phyloP scores from a whole-genome alignment of 1,140 invertebrate species.

The Portunus trituberculatus region DNA sequence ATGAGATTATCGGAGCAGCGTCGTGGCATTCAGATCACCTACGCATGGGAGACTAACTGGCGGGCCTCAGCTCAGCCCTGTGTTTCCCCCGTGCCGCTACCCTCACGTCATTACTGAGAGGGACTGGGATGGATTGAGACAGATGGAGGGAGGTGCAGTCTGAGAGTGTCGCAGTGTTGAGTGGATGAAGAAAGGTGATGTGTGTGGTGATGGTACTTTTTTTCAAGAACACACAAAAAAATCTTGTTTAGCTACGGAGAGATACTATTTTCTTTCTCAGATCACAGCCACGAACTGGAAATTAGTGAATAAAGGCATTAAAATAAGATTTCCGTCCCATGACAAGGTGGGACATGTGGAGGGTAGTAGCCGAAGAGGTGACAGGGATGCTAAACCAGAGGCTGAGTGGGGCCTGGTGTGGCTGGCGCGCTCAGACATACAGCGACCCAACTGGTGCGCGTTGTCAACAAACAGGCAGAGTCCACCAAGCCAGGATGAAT shows the following conservation, averaged over 20 bases:
- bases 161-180: not conserved
- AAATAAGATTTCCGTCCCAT: not conserved
- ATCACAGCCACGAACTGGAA: too few relatives aligned
- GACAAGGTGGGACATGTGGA: not conserved
- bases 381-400: not conserved
- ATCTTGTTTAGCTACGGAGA: too few relatives aligned
- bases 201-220: too few relatives aligned
- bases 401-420: not conserved
- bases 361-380: slow-evolving; percentile 1
- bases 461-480: slow-evolving; percentile 33
- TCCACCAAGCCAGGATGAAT: slow-evolving; percentile 26
- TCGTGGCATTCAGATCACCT: slow-evolving; percentile 50
- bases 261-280: too few relatives aligned
- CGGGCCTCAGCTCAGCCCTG: slow-evolving; percentile 1
- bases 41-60: slow-evolving; percentile 36
- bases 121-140: not conserved
- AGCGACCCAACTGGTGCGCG: not conserved
- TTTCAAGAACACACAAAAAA: too few relatives aligned
- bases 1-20: slow-evolving; percentile 46
- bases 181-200: not conserved
- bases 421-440: not conserved
- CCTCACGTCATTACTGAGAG: not conserved
- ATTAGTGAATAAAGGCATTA: too few relatives aligned
- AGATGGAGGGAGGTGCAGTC: not conserved
- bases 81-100: not conserved